Evolutionary conservation across 2,113 vertebrate genomes (phyloP), one percentile per base, ranked within the genome.

Genomic region (Sturnus vulgaris): DNA sequence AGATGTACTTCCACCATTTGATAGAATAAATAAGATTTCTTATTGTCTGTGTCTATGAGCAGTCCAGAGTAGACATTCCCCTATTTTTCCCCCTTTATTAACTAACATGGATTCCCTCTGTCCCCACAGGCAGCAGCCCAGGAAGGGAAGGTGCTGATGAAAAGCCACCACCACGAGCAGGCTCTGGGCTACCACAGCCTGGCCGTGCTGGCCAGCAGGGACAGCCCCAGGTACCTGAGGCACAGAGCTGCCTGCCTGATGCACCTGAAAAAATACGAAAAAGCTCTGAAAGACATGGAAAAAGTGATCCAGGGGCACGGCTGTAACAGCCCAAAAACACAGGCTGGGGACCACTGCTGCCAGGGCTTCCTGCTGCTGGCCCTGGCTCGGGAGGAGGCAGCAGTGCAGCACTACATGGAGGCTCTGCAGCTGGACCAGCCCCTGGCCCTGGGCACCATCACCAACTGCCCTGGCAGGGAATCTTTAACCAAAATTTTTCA

Each of bases 131-230:
- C 97, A 3, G 98, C 99, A 37, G 98, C 98, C 37, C 98, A 97
- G 93, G 98, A 99, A 90, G 99, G 99, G 37, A 90, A 95, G 28
- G 60, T 28, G 12, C 95, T 98, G 83, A 94, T 98, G 12, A 96
- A 96, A 25, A 64, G 66, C 3, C 94, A 97, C 1, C 96, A 68
- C 25, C 98, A 98, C 11, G 73, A 97, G 57, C 97, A 86, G 79
- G 99, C 98, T 2, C 96, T 99, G 35, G 79, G 96, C 16, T 98
- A 99, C 15, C 98, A 98, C 52, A 98, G 98, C 0, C 97, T 99
- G 90, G 98, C 99, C 0, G 86, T 99, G 31, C 88, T 98, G 85
- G 92, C 98, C 23, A 97, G 84, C 42, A 95, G 90, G 64, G 85
- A 56, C 88, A 93, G 78, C 40, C 96, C 91, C 44, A 86, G 90